Base-by-base conservation (phyloP, 2,797 vertebrate species). In the Dendrocincla fuliginosa region DNA sequence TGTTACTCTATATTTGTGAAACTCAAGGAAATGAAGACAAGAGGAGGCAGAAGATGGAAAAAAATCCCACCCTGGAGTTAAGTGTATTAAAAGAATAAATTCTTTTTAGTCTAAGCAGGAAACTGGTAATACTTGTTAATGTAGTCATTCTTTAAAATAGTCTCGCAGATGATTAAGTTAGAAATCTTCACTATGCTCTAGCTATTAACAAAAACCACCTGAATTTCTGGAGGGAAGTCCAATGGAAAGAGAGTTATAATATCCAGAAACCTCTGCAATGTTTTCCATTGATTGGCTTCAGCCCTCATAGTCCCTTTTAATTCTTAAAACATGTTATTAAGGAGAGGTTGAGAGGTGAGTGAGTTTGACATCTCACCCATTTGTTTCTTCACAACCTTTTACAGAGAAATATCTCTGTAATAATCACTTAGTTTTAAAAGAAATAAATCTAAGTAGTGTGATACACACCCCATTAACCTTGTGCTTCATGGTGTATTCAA, bases 61-160 rank as follows among this genome's bases (percentile, higher is more conserved):
- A 56, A 57, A 71, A 30, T 73, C 60, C 5, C 71, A 56, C 49
- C 35, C 71, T 87, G 52, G 20, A 73, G 63, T 76, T 61, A 86
- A 64, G n/a, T 91, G 71, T 64, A 89, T 90, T 95, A 82, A 90
- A 95, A 90, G 39, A 95, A 90, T 78, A 53, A 69, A 75, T 94
- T 94, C 83, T 77, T 96, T 97, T 97, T 91, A 95, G 84, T 83
- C 78, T 96, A 39, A 78, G 55, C 89, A 96, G 96, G 68, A 95
- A 86, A 30, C 59, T 90, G 79, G 80, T 96, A 88, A 95, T 96
- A 94, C 52, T 89, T 97, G 53, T 87, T 97, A 90, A 94, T 94
- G 53, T 79, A 76, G 60, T 84, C 69, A 83, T 87, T 84, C 67
- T 97, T 96, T 95, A 96, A 97, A 97, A 96, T 87, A 89, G 94